Conservation (phyloP, 2,888 invertebrate genomes). For the Actias luna region DNA sequence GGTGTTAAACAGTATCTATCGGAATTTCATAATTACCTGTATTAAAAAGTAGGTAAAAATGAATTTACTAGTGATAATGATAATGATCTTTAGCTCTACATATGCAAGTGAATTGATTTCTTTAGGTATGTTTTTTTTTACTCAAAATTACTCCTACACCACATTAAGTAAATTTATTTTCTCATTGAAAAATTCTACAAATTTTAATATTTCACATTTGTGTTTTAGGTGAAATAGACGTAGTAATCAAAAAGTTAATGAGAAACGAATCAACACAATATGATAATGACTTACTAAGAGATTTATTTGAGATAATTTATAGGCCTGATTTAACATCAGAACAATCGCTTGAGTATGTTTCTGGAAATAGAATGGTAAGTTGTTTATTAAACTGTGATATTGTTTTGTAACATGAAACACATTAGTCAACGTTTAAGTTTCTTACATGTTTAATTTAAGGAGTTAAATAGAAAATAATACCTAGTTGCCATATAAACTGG, state of each 20-base stretch:
- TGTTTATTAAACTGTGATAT: neutral
- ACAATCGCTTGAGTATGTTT: slow-evolving; percentile 30
- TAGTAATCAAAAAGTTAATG: slow-evolving; percentile 52
- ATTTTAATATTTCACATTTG: neutral
- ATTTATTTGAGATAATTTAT: slow-evolving; percentile 54
- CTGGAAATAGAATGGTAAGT: slow-evolving; percentile 45
- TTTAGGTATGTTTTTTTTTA: slow-evolving; percentile 39
- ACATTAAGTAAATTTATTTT: too few species aligned
- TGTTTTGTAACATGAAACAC: neutral
- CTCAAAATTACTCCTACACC: neutral
- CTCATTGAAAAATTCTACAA: too few species aligned
- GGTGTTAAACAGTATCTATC: neutral
- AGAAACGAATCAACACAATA: slow-evolving; percentile 43
- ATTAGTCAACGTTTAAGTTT: neutral
- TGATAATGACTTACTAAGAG: slow-evolving; percentile 46
- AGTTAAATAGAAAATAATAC: too few species aligned
- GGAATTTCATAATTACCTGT: neutral
- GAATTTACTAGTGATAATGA: slow-evolving; percentile 50
- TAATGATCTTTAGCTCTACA: slow-evolving; percentile 41
- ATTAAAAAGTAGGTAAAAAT: slow-evolving; percentile 40
- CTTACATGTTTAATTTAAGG: too few species aligned
- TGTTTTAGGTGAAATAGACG: slow-evolving; percentile 51
- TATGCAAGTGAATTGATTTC: slow-evolving; percentile 49
- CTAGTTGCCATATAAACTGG: too few species aligned
- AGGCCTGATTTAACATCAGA: slow-evolving; percentile 41